These are phyloP conservation scores for Asbolus verrucosus DNA, from an alignment of 1,140 invertebrate genomes.

Conservation along the genomic window DNA sequence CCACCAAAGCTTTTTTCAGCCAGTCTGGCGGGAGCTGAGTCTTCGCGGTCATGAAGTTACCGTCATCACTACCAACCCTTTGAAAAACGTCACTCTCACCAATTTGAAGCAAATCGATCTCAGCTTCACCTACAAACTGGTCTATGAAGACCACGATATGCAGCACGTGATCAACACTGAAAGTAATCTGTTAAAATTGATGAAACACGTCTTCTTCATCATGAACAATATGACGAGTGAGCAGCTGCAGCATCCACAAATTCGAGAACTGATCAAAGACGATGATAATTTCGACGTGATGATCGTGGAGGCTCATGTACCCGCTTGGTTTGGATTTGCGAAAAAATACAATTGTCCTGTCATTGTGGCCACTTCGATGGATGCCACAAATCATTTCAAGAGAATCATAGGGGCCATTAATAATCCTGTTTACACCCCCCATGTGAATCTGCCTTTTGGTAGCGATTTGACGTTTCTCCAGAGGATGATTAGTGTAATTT, in stretches of 20 bases:
- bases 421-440: constrained; percentile 65
- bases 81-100: constrained; percentile 9
- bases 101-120: constrained; percentile 46
- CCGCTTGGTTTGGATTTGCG: constrained; percentile 53
- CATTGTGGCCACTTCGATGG: constrained; percentile 56
- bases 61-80: constrained; percentile 27
- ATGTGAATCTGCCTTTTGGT: constrained; percentile 43
- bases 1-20: constrained; percentile 64
- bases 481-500: constrained; percentile 48
- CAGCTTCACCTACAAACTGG: constrained; percentile 7
- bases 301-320: constrained; percentile 58
- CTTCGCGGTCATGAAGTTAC: constrained; percentile 39
- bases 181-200: neutral
- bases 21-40: constrained; percentile 56
- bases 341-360: constrained; percentile 57
- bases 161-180: constrained; percentile 48
- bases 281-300: constrained; percentile 61
- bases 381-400: constrained; percentile 24
- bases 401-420: constrained; percentile 62
- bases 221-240: constrained; percentile 24
- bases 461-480: constrained; percentile 40
- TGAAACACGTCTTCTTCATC: constrained; percentile 24
- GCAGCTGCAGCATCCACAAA: constrained; percentile 55
- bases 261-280: constrained; percentile 62
- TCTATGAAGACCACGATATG: constrained; percentile 47